Percentiles rank a stretch among this genome's conserved stretches.
phyloP scores from a whole-genome alignment of 2,888 invertebrate genomes.

The Apamea anceps region DNA sequence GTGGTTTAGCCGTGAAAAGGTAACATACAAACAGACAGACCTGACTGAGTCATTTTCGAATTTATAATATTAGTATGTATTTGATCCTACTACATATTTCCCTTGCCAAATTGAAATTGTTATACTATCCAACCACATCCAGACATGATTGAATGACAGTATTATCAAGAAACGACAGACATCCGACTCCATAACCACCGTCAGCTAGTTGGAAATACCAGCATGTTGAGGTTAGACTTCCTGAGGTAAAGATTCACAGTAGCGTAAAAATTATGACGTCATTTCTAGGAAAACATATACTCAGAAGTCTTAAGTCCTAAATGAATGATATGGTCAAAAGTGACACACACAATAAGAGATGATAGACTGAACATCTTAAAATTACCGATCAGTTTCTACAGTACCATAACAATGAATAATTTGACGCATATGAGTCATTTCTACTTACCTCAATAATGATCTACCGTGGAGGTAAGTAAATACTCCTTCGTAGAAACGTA shows the following conservation, averaged over 20 bases:
- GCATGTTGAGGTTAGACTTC: background rate
- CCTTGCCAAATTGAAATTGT: background rate
- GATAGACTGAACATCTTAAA: background rate
- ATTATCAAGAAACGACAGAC: constrained; percentile 4
- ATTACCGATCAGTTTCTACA: background rate
- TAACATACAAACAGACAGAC: too few relatives aligned
- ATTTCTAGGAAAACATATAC: background rate
- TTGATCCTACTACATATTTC: background rate
- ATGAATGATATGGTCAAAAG: background rate
- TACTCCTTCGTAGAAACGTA: constrained; percentile 7
- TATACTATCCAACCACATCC: background rate
- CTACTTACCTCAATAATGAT: constrained; percentile 20
- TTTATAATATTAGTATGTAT: background rate
- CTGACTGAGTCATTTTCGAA: background rate
- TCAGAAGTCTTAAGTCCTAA: background rate
- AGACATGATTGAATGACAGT: constrained; percentile 4
- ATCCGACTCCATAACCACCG: background rate
- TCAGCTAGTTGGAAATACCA: background rate
- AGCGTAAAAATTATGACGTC: background rate
- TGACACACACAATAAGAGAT: background rate
- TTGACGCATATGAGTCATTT: constrained; percentile 24
- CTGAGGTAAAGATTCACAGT: background rate
- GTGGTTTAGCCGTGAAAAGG: background rate
- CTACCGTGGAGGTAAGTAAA: constrained; percentile 45
- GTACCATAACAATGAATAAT: constrained; percentile 2